These are phyloP conservation scores for Macroteleia sp. DNA, from an alignment of 2,888 invertebrate species.

Conservation along the genomic window DNA sequence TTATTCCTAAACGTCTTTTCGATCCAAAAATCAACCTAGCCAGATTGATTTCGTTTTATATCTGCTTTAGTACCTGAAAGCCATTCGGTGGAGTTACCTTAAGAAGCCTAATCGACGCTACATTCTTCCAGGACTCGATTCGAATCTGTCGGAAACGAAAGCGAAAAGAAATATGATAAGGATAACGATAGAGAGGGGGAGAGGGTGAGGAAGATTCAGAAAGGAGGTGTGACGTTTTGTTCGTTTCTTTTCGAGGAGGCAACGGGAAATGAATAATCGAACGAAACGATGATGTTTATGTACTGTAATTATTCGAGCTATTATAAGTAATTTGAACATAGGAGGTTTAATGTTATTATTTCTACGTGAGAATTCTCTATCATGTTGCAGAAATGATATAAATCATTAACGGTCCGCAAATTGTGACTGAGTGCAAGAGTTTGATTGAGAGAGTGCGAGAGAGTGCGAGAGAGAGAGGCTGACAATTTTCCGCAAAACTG, in stretches of 20 bases:
- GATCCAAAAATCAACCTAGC: conserved; percentile 13
- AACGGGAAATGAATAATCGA: conserved; percentile 3
- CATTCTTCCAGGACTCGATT: conserved; percentile 49
- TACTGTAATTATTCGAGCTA: conserved; percentile 32
- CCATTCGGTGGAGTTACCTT: conserved; percentile 66
- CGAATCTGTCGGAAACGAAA: conserved; percentile 13
- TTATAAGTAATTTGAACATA: conserved; percentile 37
- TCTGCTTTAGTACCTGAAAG: conserved; percentile 73
- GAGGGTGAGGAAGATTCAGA: not conserved
- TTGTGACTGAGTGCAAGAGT: conserved; percentile 28
- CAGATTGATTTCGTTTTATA: conserved; percentile 49
- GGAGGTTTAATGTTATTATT: conserved; percentile 28
- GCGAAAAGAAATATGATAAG: not conserved
- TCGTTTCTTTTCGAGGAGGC: conserved; percentile 20
- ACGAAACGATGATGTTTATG: conserved; percentile 10
- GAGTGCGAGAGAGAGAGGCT: conserved; percentile 52
- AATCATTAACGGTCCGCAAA: conserved; percentile 21
- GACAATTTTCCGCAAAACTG: no score
- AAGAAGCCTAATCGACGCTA: conserved; percentile 49
- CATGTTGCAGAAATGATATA: conserved; percentile 1
- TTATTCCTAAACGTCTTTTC: conserved; percentile 7
- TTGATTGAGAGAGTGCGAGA: conserved; percentile 10
- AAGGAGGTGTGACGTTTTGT: not conserved
- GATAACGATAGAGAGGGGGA: not conserved
- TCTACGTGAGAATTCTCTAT: conserved; percentile 16